These are phyloP conservation scores for Garrulus glandarius DNA, from an alignment of 2,797 vertebrate genomes.

Conservation along the genomic window DNA sequence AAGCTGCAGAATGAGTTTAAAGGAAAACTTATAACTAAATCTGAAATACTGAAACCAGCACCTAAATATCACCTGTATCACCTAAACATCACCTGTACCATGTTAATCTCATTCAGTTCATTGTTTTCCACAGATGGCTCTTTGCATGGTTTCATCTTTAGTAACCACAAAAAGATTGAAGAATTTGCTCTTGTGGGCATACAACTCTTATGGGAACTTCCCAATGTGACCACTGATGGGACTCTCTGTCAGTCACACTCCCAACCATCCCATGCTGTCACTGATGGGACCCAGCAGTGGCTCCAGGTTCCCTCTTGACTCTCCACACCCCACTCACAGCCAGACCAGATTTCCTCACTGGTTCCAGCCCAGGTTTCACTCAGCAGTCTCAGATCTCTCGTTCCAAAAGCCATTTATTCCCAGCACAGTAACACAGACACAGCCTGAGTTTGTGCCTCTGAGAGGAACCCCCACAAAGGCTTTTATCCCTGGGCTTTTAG, in stretches of 20 bases:
- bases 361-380: background rate
- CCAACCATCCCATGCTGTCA: background rate
- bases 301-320: background rate
- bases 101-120: background rate
- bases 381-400: rapidly evolving
- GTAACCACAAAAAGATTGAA: background rate
- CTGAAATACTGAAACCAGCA: background rate
- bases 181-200: background rate
- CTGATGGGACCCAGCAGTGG: background rate
- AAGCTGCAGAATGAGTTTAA: background rate
- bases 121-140: background rate
- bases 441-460: rapidly evolving
- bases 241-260: background rate
- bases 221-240: background rate
- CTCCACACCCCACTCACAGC: background rate
- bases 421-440: too few species aligned
- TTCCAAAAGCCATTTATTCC: background rate
- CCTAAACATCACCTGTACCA: background rate
- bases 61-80: background rate
- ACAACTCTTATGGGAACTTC: background rate
- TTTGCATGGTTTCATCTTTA: background rate
- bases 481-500: background rate
- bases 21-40: background rate
- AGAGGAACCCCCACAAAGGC: background rate
- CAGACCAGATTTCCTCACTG: background rate